Conservation (phyloP, 2,888 invertebrate genomes). For the Phymatocera aterrima region DNA sequence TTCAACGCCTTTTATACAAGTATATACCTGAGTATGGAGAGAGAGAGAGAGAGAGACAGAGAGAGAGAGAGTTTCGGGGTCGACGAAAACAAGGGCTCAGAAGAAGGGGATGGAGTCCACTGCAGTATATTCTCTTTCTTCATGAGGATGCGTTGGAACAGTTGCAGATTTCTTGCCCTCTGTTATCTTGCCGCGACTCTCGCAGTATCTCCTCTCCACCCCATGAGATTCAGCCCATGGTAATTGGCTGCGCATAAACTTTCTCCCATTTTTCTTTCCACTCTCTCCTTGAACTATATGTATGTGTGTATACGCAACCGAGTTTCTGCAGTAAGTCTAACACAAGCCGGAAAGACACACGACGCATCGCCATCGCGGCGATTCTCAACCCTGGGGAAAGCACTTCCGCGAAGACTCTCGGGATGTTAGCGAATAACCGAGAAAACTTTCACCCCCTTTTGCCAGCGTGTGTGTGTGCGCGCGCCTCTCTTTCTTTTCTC, state of each 20-base stretch:
- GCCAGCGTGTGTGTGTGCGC: too few species aligned
- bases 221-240: slow-evolving; percentile 45
- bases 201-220: slow-evolving; percentile 22
- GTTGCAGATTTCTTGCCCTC: slow-evolving; percentile 35
- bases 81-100: not conserved
- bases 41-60: not conserved
- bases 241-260: slow-evolving; percentile 66
- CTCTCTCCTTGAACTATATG: not conserved
- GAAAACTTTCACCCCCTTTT: slow-evolving; percentile 1
- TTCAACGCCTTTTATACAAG: not conserved
- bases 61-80: not conserved
- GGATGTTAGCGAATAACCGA: slow-evolving; percentile 36
- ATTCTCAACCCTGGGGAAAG: not conserved
- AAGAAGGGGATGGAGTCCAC: not conserved
- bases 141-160: slow-evolving; percentile 28
- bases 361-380: not conserved
- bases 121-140: slow-evolving; percentile 4
- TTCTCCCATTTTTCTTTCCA: slow-evolving; percentile 60
- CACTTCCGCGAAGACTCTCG: slow-evolving; percentile 36
- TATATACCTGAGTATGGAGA: not conserved
- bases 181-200: slow-evolving; percentile 35
- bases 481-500: not conserved
- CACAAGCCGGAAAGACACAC: slow-evolving; percentile 3
- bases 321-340: not conserved
- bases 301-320: not conserved